Evolutionary conservation across 1,140 invertebrate genomes (phyloP), one percentile per base, ranked within the genome.

Genomic region (Drosophila obscura): DNA sequence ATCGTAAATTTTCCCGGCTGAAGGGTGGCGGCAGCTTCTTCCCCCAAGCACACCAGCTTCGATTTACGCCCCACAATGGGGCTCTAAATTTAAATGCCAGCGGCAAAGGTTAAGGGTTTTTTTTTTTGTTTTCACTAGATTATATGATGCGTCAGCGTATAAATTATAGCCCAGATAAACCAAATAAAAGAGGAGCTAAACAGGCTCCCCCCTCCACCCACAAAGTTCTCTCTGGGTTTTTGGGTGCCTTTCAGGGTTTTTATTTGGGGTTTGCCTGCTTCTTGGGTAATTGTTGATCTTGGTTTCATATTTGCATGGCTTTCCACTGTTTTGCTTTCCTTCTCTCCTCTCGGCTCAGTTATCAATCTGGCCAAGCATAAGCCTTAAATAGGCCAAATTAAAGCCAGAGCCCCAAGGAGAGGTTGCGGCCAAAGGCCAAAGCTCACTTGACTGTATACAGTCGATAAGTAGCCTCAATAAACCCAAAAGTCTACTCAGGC

Each of bases 401-500:
- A 43, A 44, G 35, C 45, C 31, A 35, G 31, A 2, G 31, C 5
- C 26, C 9, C 9, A 35, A 11, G 9, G 31, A 35, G 31, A 9
- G 31, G 9, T 3, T 35, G 31, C 3, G 31, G 31, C 9, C 31
- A 35, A 35, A 35, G 73, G 46, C 43, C 56, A 64, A 73, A 63
- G 81, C 55, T 56, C 66, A 82, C 78, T 82, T 82, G 71, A 78
- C 83, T 85, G 78, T 63, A 60, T 69, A 65, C 69, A 68, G 69
- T 82, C 83, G 82, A 87, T 85, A 85, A 85, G 82, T 85, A 87
- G 82, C 82, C 82, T 74, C 83, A 85, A 85, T 85, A 85, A 87
- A 87, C 83, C 87, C 81, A 81, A 82, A 87, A 79, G 78, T 80
- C 82, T 85, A 80, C 73, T 76, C 52, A 53, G 65, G 57, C 44